Base-by-base conservation (phyloP, 2,113 vertebrate genomes). In the Anser cygnoides region DNA sequence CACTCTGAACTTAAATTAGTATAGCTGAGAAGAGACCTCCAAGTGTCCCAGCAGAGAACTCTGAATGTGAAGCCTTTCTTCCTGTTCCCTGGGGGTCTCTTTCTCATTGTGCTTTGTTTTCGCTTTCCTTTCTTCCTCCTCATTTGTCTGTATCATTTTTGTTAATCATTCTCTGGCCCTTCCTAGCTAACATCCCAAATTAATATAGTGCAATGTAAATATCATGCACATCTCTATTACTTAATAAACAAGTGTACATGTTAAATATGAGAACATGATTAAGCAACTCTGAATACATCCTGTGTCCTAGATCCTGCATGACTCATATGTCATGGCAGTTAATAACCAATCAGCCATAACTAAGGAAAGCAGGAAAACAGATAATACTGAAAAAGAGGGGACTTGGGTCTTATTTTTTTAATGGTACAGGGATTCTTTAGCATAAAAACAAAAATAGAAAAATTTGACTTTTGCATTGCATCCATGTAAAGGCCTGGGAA, bases 271-370 rank as follows among this genome's bases (percentile, higher is more conserved):
- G 83, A 78, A 49, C 39, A 28, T 61, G 79, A 94, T 92, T 73
- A 92, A 90, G 92, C 85, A 95, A 84, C 52, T 52, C 68, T 41
- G 90, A 84, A 90, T 52, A 39, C 83, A 89, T 92, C 88, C 88
- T 89, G 87, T 95, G 94, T 89, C 95, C 89, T 65, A 90, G 83
- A 93, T 95, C 93, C 92, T 94, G 65, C 13, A 1, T 95, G 93
- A 96, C 65, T 94, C 95, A 92, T 94, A 93, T 87, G 93, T 94
- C 96, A 81, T 86, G 79, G 88, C 93, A 93, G 57, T 81, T 96
- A 84, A 75, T 68, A 94, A 57, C 50, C 84, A 78, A 92, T 90
- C 92, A 61, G 55, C 68, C 86, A 1, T 50, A 86, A 92, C 26
- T 87, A 85, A 92, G 76, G 25, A 86, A 93, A 92, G 31, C 61